Percentiles rank a stretch among this genome's conserved stretches.
Evolutionary conservation across 2,888 invertebrate genomes (phyloP).

Genomic region (Euplagia quadripunctaria): DNA sequence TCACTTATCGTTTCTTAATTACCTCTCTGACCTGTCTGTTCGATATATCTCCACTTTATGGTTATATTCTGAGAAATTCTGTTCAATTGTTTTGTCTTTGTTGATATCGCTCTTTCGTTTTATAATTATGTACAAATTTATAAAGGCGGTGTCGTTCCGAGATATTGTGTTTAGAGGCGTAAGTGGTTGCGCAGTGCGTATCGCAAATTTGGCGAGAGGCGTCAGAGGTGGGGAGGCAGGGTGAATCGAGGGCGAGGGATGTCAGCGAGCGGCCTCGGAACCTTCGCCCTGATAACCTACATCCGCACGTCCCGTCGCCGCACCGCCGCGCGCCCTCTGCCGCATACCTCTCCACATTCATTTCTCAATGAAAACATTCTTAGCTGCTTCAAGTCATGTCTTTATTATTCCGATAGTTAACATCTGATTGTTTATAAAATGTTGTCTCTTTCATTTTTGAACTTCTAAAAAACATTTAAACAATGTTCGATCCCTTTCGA

Average conservation of each 20-base stretch:
- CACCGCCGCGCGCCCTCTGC: constrained; percentile 51
- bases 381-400: constrained; percentile 14
- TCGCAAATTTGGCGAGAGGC: constrained; percentile 55
- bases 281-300: constrained; percentile 80
- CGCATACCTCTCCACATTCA: constrained; percentile 34
- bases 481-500: constrained; percentile 2
- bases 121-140: constrained; percentile 31
- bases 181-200: constrained; percentile 62
- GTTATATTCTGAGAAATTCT: constrained; percentile 69
- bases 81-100: constrained; percentile 69
- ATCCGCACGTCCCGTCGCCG: constrained; percentile 60
- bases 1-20: constrained; percentile 71
- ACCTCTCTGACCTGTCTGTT: constrained; percentile 75
- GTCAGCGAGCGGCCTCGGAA: constrained; percentile 57
- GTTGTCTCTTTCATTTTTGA: not conserved
- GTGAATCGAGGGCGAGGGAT: constrained; percentile 59
- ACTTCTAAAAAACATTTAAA: not conserved
- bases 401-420: constrained; percentile 4
- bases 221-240: constrained; percentile 52
- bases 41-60: constrained; percentile 65
- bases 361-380: constrained; percentile 34
- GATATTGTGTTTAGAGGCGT: constrained; percentile 25
- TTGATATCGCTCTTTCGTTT: constrained; percentile 46
- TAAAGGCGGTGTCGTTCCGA: constrained; percentile 28
- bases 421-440: not conserved